Evolutionary conservation across 2,113 vertebrate species (phyloP).

Genomic region (Columba livia): DNA sequence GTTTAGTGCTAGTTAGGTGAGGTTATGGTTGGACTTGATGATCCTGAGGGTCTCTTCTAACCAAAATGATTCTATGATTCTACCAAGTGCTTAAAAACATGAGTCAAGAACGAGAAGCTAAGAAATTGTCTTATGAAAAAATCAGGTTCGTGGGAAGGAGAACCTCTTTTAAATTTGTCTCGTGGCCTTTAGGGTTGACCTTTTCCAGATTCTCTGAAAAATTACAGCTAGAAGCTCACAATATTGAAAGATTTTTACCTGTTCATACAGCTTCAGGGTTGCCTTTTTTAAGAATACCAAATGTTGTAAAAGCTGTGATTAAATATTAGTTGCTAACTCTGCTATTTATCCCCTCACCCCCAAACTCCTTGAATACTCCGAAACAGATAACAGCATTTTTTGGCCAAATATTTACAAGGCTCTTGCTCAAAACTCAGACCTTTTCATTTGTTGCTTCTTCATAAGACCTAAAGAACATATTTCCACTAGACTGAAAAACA

Average conservation of each 20-base stretch:
- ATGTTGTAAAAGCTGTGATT: not conserved
- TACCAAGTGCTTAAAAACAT: not conserved
- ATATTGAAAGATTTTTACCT: not conserved
- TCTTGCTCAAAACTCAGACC: not conserved
- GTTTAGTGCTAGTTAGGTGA: too few species aligned
- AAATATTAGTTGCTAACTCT: not conserved
- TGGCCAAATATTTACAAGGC: not conserved
- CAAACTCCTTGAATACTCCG: not conserved
- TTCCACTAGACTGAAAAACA: not conserved
- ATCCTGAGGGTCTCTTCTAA: too few species aligned
- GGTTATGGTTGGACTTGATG: too few species aligned
- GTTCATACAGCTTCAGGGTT: not conserved
- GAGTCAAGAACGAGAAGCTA: not conserved
- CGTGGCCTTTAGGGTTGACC: not conserved
- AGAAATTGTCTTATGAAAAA: not conserved
- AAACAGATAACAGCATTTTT: not conserved
- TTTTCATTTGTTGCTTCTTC: not conserved
- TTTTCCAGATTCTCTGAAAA: not conserved
- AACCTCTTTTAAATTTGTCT: not conserved
- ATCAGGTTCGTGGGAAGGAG: not conserved
- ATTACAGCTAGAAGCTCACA: not conserved
- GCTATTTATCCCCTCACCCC: not conserved
- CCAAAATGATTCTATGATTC: too few species aligned
- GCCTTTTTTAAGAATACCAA: not conserved
- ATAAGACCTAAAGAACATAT: not conserved